Evolutionary conservation across 2,797 vertebrate species (phyloP).

Genomic region (Sternotherus odoratus): DNA sequence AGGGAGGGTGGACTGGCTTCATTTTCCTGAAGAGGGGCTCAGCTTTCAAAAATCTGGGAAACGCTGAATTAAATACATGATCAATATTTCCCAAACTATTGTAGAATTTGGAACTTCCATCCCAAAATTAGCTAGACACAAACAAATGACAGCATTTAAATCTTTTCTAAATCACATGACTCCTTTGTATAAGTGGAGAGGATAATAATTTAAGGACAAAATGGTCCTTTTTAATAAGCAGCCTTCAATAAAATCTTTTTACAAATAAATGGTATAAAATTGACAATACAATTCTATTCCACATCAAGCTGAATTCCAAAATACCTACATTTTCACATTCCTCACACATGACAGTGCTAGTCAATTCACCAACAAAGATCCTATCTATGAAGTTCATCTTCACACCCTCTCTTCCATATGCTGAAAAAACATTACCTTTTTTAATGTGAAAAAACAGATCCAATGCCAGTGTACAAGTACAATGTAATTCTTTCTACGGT

Average conservation of each 20-base stretch:
- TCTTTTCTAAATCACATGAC: conserved; percentile 53
- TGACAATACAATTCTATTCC: conserved; percentile 67
- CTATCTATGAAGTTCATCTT: conserved; percentile 98
- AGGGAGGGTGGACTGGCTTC: neutral
- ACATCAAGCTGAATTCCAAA: conserved; percentile 74
- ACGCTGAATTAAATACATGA: neutral
- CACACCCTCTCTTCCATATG: conserved; percentile 97
- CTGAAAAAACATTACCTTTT: conserved; percentile 84
- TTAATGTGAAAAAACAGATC: conserved; percentile 77
- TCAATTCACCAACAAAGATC: conserved; percentile 98
- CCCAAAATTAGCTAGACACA: conserved; percentile 8
- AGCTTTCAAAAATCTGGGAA: neutral
- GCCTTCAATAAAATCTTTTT: conserved; percentile 40
- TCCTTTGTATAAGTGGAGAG: conserved; percentile 24
- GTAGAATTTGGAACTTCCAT: conserved; percentile 64
- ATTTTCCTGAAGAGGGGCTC: neutral
- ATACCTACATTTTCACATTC: conserved; percentile 97
- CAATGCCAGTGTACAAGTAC: conserved; percentile 64
- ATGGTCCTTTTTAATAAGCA: conserved; percentile 37
- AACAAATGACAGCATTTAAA: conserved; percentile 41
- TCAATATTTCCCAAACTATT: neutral
- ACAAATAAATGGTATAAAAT: conserved; percentile 69
- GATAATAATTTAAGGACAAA: conserved; percentile 67
- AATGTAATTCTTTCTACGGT: conserved; percentile 60
- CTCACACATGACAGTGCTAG: conserved; percentile 99